These are phyloP conservation scores for Pseudochromis fuscus DNA, from an alignment of 2,797 vertebrate species.

Conservation along the genomic window DNA sequence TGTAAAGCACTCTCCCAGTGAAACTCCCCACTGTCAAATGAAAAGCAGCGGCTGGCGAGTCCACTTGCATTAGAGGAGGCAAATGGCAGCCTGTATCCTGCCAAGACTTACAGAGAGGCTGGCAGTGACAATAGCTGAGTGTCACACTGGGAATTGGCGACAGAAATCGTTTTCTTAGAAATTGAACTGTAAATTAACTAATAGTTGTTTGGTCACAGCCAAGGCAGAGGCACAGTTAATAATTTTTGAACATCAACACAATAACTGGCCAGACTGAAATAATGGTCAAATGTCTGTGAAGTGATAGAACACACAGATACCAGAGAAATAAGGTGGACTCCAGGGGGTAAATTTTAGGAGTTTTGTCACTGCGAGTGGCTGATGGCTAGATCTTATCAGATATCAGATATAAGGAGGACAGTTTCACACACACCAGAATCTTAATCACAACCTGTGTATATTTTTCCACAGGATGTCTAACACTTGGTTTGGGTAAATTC, in stretches of 20 bases:
- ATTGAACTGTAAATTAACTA: slow-evolving; percentile 18
- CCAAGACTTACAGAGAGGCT: slow-evolving; percentile 36
- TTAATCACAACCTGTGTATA: slow-evolving; percentile 27
- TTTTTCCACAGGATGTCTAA: slow-evolving; percentile 20
- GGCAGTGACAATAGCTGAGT: slow-evolving; percentile 14
- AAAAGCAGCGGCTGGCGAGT: slow-evolving; percentile 47
- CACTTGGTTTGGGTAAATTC: slow-evolving; percentile 6
- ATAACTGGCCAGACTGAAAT: slow-evolving; percentile 2
- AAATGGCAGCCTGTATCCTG: slow-evolving; percentile 36
- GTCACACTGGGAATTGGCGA: slow-evolving; percentile 17
- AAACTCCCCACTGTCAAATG: slow-evolving; percentile 40
- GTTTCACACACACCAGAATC: slow-evolving; percentile 43
- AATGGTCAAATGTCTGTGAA: background rate
- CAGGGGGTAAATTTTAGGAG: slow-evolving; percentile 15
- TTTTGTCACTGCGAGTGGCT: background rate
- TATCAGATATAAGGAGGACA: slow-evolving; percentile 25
- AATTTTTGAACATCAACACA: slow-evolving; percentile 16
- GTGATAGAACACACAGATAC: slow-evolving; percentile 24
- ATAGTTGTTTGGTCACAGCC: slow-evolving; percentile 4
- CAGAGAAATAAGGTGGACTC: slow-evolving; percentile 9
- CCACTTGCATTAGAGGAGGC: slow-evolving; percentile 43
- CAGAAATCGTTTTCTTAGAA: slow-evolving; percentile 26
- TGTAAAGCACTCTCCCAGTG: slow-evolving; percentile 17
- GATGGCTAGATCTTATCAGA: slow-evolving; percentile 38
- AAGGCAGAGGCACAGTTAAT: slow-evolving; percentile 28